phyloP scores from a whole-genome alignment of 2,797 vertebrate species.

The Diceros bicornis region DNA sequence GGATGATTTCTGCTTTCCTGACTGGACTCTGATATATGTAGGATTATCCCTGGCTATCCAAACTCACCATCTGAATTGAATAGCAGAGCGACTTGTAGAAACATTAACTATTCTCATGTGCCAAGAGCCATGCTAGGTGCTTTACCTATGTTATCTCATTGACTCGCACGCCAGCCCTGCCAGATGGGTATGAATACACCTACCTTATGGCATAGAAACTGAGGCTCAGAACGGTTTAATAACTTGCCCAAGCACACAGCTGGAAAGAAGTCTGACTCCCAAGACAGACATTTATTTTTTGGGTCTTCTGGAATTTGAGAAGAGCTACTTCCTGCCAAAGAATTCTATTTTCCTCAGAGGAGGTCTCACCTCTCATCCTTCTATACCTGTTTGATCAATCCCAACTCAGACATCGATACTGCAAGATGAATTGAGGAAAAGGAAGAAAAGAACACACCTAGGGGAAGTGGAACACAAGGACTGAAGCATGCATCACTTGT shows the following conservation, averaged over 20 bases:
- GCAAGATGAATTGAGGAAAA: background rate
- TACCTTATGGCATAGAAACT: background rate
- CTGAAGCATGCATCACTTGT: background rate
- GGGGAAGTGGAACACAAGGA: background rate
- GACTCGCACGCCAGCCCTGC: background rate
- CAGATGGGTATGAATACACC: background rate
- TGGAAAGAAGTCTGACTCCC: background rate
- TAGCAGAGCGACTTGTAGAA: background rate
- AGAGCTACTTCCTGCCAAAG: background rate
- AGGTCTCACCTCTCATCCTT: background rate
- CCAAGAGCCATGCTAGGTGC: background rate
- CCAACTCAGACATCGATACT: background rate
- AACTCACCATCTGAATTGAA: background rate
- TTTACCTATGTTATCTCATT: background rate
- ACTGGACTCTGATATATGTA: background rate
- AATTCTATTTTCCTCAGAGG: background rate
- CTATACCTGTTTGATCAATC: background rate
- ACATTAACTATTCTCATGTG: background rate
- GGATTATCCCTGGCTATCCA: background rate
- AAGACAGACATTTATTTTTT: background rate
- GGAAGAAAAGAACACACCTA: background rate
- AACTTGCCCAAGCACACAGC: background rate
- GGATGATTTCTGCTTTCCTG: background rate
- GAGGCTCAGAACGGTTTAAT: background rate
- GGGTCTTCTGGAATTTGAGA: background rate